phyloP scores from a whole-genome alignment of 1,140 invertebrate species.

The Halesus radiatus region DNA sequence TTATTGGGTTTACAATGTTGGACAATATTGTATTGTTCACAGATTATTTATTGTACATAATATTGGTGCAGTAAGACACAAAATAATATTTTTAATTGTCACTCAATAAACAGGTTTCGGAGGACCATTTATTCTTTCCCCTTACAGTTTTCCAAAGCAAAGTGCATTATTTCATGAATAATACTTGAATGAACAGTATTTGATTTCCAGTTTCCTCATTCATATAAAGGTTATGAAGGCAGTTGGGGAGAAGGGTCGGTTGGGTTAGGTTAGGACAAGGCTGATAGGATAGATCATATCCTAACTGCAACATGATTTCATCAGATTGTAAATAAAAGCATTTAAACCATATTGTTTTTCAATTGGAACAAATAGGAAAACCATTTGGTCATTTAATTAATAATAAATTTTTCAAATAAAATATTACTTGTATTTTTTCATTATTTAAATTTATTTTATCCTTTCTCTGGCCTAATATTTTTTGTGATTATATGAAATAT shows the following conservation, averaged over 20 bases:
- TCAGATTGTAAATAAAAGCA: constrained; percentile 40
- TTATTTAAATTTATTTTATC: constrained; percentile 54
- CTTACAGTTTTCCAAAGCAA: constrained; percentile 5
- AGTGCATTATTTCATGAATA: constrained; percentile 19
- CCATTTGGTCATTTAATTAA: constrained; percentile 24
- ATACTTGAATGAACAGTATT: neutral
- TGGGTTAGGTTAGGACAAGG: neutral
- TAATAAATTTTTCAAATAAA: constrained; percentile 35
- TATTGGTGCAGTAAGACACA: neutral
- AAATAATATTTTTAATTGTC: neutral
- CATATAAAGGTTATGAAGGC: constrained; percentile 26
- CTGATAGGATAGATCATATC: constrained; percentile 20
- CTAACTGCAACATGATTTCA: constrained; percentile 16
- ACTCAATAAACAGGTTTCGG: constrained; percentile 15
- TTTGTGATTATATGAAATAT: constrained; percentile 57
- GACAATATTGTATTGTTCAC: constrained; percentile 9
- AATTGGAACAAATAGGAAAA: constrained; percentile 29
- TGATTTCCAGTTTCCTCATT: constrained; percentile 21
- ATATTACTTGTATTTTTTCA: constrained; percentile 45
- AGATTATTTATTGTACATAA: constrained; percentile 1
- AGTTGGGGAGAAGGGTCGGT: neutral
- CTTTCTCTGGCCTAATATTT: constrained; percentile 56
- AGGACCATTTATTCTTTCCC: constrained; percentile 27
- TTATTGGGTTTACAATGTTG: neutral
- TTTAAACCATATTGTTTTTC: constrained; percentile 16